A percentile compares a stretch with the other conserved stretches of the same genome.
Conservation (phyloP, 2,797 vertebrate species). For the Neosilurus mollespiculum region DNA sequence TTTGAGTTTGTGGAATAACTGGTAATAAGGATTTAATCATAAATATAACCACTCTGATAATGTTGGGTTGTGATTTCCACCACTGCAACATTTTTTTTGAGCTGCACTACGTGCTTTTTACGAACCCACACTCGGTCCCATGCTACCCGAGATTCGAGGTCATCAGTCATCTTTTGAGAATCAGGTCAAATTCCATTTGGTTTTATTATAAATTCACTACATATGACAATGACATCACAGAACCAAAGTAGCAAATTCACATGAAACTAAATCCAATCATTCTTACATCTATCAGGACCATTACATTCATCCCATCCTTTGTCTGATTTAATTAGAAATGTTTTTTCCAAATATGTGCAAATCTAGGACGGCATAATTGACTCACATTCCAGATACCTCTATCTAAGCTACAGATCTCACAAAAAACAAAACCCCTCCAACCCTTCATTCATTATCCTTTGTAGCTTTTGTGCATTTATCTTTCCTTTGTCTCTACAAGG, state of each 20-base stretch:
- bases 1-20: too few species aligned
- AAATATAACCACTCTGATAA: background rate
- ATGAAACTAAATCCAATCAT: background rate
- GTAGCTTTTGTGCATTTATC: background rate
- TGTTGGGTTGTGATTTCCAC: background rate
- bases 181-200: background rate
- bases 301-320: background rate
- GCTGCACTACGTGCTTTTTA: background rate
- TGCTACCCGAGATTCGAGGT: background rate
- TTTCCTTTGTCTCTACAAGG: conserved; percentile 12
- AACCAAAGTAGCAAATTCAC: too few species aligned
- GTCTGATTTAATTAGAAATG: background rate
- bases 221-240: background rate
- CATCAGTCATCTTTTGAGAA: background rate
- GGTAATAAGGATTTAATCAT: background rate
- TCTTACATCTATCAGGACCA: background rate
- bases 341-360: background rate
- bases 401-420: background rate
- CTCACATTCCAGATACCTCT: background rate
- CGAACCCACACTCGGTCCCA: background rate
- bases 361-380: background rate
- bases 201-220: background rate
- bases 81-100: background rate
- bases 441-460: conserved; percentile 11
- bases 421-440: background rate